These are phyloP conservation scores for Platypus cylindrus DNA, from an alignment of 2,888 invertebrate genomes.

Conservation along the genomic window DNA sequence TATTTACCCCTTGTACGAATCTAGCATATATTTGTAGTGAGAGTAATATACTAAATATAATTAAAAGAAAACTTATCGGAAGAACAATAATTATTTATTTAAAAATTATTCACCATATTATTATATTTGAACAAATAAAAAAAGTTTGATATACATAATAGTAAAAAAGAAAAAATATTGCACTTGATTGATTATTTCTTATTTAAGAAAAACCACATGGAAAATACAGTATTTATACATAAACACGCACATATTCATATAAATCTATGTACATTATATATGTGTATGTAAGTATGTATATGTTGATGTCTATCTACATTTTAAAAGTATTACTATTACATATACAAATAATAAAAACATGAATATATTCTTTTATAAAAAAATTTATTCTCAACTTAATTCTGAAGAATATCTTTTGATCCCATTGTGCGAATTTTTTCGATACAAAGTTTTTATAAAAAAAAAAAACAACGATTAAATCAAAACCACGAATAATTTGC, in stretches of 20 bases:
- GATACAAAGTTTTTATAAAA: too few relatives aligned
- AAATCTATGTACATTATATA: too few relatives aligned
- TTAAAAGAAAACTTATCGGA: constrained; percentile 8
- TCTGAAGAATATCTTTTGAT: constrained; percentile 14
- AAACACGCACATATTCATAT: constrained; percentile 14
- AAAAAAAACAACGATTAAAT: too few relatives aligned
- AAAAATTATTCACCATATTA: constrained; percentile 10
- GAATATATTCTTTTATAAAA: too few relatives aligned
- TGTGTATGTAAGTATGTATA: too few relatives aligned
- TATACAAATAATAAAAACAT: too few relatives aligned
- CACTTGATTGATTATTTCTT: constrained; percentile 11
- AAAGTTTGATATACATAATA: constrained; percentile 6
- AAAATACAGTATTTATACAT: constrained; percentile 13
- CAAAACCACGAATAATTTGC: too few relatives aligned
- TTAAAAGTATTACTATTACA: too few relatives aligned
- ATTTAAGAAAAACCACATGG: constrained; percentile 7
- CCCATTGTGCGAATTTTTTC: constrained; percentile 10
- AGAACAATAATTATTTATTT: constrained; percentile 12
- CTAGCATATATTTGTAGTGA: too few relatives aligned
- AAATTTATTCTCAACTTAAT: too few relatives aligned
- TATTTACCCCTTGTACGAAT: too few relatives aligned
- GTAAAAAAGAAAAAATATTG: constrained; percentile 14
- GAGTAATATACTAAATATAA: constrained; percentile 2
- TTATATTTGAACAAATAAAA: constrained; percentile 13
- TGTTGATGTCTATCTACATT: too few relatives aligned